These are phyloP conservation scores for Dufourea novaeangliae DNA, from an alignment of 1,140 invertebrate species.

Conservation along the genomic window DNA sequence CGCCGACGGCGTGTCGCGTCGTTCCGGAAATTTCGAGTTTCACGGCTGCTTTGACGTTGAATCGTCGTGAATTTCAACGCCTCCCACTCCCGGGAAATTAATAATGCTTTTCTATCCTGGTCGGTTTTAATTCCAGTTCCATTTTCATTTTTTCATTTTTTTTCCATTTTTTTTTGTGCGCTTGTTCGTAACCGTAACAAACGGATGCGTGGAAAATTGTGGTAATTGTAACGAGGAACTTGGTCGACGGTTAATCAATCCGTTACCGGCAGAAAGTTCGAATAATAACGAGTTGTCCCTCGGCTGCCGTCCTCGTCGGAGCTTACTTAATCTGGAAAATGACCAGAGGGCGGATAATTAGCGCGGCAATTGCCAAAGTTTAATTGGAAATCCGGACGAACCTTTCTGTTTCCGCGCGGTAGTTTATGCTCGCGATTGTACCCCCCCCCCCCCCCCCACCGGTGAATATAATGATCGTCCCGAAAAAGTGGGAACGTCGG, in stretches of 20 bases:
- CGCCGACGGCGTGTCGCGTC: background rate
- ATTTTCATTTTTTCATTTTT: fast-evolving
- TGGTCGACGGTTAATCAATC: constrained; percentile 48
- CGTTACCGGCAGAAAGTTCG: constrained; percentile 33
- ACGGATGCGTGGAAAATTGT: no score
- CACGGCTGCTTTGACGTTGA: background rate
- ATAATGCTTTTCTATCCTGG: background rate
- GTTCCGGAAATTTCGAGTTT: background rate
- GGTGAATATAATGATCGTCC: background rate
- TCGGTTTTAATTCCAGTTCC: background rate
- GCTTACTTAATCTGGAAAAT: constrained; percentile 66
- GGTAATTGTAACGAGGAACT: no score
- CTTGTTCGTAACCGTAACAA: no score
- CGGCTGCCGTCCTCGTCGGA: background rate
- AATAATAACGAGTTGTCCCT: constrained; percentile 18
- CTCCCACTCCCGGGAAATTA: background rate
- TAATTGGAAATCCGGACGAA: constrained; percentile 65
- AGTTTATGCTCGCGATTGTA: constrained; percentile 26
- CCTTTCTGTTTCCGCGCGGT: constrained; percentile 45
- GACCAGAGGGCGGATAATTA: constrained; percentile 67
- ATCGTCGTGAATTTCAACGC: background rate
- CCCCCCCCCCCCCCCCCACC: background rate
- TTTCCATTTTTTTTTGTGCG: background rate
- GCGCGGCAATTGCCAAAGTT: constrained; percentile 67
- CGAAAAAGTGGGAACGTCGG: no score